Percentiles rank a stretch among this genome's conserved stretches.
Conservation (phyloP, 2,797 vertebrate genomes). For the Gallinago solitaria region DNA sequence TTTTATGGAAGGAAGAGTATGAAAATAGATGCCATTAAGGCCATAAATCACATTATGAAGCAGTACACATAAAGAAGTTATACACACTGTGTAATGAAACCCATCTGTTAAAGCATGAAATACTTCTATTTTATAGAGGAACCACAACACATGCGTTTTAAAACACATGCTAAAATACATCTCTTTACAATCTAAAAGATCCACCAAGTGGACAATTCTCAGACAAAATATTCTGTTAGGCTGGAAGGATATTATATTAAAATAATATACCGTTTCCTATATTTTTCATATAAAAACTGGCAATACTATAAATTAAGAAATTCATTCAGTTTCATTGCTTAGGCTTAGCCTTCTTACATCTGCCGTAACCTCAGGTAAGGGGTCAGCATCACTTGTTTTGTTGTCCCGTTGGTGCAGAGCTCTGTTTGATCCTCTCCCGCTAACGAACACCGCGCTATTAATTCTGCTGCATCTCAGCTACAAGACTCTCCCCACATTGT, state of each 20-base stretch:
- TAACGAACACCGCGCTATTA: neutral
- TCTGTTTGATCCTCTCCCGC: neutral
- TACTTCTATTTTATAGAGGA: constrained; percentile 3
- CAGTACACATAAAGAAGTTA: constrained; percentile 37
- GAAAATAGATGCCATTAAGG: constrained; percentile 50
- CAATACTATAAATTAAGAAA: neutral
- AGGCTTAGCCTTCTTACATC: neutral
- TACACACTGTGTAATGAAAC: constrained; percentile 26
- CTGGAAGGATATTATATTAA: neutral
- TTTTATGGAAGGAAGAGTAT: constrained; percentile 57
- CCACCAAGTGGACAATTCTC: neutral
- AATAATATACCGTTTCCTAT: neutral
- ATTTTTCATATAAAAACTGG: neutral
- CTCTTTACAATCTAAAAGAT: neutral
- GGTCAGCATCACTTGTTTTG: neutral
- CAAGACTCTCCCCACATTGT: neutral
- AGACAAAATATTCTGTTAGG: neutral
- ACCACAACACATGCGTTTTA: neutral
- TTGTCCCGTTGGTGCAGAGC: neutral
- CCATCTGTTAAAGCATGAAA: constrained; percentile 31
- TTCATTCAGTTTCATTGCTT: neutral
- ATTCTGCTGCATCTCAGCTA: neutral
- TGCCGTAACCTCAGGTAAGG: neutral
- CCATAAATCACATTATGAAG: constrained; percentile 41
- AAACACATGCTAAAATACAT: neutral